These are phyloP conservation scores for Montipora cactus DNA, from an alignment of 64 coral and sea anemone species.

Conservation along the genomic window DNA sequence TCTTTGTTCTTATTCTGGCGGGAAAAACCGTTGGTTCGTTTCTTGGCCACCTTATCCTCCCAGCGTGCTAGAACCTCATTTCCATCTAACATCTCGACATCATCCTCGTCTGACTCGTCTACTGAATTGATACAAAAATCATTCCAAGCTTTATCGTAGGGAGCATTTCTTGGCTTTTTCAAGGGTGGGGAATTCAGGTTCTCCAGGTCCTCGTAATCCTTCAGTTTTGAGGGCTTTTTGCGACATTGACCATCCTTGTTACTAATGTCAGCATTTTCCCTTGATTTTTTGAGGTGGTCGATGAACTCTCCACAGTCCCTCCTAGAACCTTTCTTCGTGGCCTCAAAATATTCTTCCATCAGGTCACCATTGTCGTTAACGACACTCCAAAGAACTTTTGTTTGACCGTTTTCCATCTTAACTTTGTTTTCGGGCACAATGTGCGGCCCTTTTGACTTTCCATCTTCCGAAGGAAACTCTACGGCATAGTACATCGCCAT, in stretches of 20 bases:
- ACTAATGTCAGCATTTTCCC: constrained; percentile 12
- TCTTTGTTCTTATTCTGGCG: constrained; percentile 11
- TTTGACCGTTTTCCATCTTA: not conserved
- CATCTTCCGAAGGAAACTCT: constrained; percentile 41
- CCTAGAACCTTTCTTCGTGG: too few species aligned
- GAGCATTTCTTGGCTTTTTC: constrained; percentile 14
- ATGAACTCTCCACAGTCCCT: constrained; percentile 8
- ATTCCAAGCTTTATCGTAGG: not conserved
- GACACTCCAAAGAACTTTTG: constrained; percentile 12
- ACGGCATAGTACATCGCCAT: constrained; percentile 2
- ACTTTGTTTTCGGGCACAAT: not conserved
- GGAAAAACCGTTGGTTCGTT: constrained; percentile 11
- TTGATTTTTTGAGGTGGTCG: constrained; percentile 11
- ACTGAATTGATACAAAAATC: not conserved
- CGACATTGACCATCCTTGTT: constrained; percentile 12
- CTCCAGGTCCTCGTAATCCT: not conserved
- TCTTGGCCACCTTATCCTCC: constrained; percentile 35
- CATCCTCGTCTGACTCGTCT: not conserved
- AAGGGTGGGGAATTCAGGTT: not conserved
- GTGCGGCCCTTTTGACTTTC: not conserved
- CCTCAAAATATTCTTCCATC: constrained; percentile 15
- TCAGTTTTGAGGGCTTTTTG: not conserved
- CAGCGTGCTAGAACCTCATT: constrained; percentile 4
- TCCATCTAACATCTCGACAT: not conserved
- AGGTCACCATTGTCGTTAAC: constrained; percentile 16